Evolutionary conservation across 1,140 invertebrate genomes (phyloP), one percentile per base, ranked within the genome.

Genomic region (Drepana arcuata): DNA sequence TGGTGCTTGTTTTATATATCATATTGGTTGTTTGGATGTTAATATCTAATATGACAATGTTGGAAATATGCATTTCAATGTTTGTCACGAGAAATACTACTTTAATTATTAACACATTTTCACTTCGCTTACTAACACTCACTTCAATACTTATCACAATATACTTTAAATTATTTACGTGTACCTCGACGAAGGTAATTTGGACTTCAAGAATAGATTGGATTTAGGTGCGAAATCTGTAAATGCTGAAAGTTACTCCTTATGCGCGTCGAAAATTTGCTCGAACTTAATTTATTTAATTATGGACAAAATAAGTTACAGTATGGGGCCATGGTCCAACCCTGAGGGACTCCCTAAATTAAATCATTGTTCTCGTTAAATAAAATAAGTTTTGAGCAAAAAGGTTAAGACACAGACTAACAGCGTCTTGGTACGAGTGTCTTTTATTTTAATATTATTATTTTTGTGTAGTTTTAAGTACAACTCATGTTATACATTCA

Each of bases 121-220:
- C 47, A 49, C 46, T 40, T n/a, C 39, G 73, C 73, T 78, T 75
- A 58, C 57, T 80, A 74, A 80, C 69, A 62, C 45, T 65, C 70
- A 67, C 62, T 57, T 48, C 38, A 45, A 42, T 48, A 34, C 41
- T 48, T 47, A 59, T 56, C 41, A 49, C 49, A 51, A 54, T 56
- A 14, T 43, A 47, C 52, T 47, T 48, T 34, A 45, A 37, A 48
- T 41, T 48, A 34, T 35, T 51, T 55, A 14, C 56, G 39, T 34
- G 42, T 26, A n/a, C 48, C 38, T 35, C 26, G 54, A 39, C 38
- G n/a, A 65, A 60, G 68, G 54, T 69, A 54, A 61, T 57, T 64
- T 79, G 78, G 78, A 82, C 78, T 82, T 82, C 78, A 82, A 82
- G 78, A 82, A 82, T 82, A 82, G 73, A 82, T 72, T 68, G 78